Base-by-base conservation (phyloP, 2,888 invertebrate genomes). In the Athalia cordata region DNA sequence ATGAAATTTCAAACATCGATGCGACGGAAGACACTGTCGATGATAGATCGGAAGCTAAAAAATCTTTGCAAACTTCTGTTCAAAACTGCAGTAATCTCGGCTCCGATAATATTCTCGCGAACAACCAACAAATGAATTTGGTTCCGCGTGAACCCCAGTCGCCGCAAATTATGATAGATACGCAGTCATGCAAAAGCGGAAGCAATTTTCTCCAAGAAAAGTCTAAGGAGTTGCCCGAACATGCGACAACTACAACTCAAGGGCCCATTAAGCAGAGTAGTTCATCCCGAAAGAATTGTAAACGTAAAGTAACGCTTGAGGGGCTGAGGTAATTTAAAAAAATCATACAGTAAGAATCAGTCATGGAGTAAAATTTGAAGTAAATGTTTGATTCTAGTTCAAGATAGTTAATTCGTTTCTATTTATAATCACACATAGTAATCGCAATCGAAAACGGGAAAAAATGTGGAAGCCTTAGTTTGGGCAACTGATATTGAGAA, bases 361-460 rank as follows among this genome's bases (percentile, higher is more conserved):
- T 29, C 29, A 29, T 29, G 29, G 29, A 29, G 29, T 29, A 29
- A 29, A 29, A 29, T 29, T 29, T 29, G 29, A 29, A 29, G 5
- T 65, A 0, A 0, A 3, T 2, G 50, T 15, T 3, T 3, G 13
- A 29, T 47, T 45, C 13, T 13, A 1, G 45, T 11, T 13, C 0
- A 59, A 13, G 29, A 29, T 2, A 29, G 29, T 29, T 59, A 13
- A 15, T 59, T 72, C 47, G 8, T 13, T 65, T 47, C 6, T 13
- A 11, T 47, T 13, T 5, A 13, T 43, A 47, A 47, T 59, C 2
- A 11, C 45, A 15, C 13, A n/a, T 47, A 72, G 70, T 59, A 57
- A 72, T 45, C 72, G 59, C 47, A 72, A 59, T 72, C 72, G 45
- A 68, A 52, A 52, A 29, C 49, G 68, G 43, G 72, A 72, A 59